phyloP scores from a whole-genome alignment of 2,888 invertebrate species.

The Apantesis nais region DNA sequence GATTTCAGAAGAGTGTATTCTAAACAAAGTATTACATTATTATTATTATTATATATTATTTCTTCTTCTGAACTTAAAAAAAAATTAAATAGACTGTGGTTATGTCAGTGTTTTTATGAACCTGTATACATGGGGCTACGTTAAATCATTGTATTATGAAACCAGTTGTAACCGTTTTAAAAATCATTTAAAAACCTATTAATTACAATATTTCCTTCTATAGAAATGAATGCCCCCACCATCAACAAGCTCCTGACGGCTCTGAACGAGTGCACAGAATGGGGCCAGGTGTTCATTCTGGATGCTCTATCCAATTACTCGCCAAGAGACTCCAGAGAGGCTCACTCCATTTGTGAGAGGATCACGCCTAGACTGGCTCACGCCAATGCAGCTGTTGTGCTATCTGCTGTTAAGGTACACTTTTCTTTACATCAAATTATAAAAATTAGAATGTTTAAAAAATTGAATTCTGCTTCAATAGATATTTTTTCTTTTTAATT shows the following conservation, averaged over 20 bases:
- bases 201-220: constrained; percentile 23
- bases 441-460: not conserved
- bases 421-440: not conserved
- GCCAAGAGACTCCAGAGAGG: constrained; percentile 98
- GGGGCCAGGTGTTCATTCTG: constrained; percentile 99
- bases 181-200: too few species aligned
- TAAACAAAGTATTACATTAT: too few species aligned
- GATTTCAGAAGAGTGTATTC: too few species aligned
- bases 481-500: too few species aligned
- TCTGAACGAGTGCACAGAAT: constrained; percentile 99
- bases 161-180: too few species aligned
- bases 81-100: too few species aligned
- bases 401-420: constrained; percentile 97
- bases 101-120: too few species aligned
- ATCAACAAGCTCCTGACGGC: constrained; percentile 99
- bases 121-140: too few species aligned
- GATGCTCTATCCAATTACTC: constrained; percentile 99
- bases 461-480: too few species aligned
- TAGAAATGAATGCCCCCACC: constrained; percentile 98
- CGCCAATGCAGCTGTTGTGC: constrained; percentile 99
- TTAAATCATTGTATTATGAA: too few species aligned
- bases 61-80: too few species aligned
- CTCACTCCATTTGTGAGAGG: constrained; percentile 98
- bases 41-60: too few species aligned
- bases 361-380: constrained; percentile 99